A percentile compares a stretch with the other conserved stretches of the same genome.
These are phyloP conservation scores for Holotrichia oblita DNA, from an alignment of 1,140 invertebrate species.

Conservation along the genomic window DNA sequence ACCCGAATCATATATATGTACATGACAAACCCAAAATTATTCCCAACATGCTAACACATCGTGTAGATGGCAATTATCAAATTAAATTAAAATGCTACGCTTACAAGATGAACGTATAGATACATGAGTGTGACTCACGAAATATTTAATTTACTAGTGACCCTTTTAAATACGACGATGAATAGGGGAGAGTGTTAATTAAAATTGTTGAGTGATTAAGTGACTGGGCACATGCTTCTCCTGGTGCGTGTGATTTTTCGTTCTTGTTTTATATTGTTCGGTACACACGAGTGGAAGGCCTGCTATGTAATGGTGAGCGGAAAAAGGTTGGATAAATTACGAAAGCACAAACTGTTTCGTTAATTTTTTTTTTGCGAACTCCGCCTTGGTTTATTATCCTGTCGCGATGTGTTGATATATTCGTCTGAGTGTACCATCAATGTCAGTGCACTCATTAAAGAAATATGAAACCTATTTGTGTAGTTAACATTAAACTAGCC, in stretches of 20 bases:
- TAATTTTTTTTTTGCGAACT: no score
- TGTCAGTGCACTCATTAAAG: conserved; percentile 12
- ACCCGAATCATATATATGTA: no score
- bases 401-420: background rate
- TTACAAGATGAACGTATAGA: no score
- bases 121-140: background rate
- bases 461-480: no score
- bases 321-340: no score
- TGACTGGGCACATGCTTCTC: background rate
- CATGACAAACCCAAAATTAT: no score
- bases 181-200: conserved; percentile 12
- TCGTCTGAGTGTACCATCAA: background rate
- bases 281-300: background rate
- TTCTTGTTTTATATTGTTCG: background rate
- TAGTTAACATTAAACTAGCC: no score
- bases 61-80: no score
- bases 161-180: background rate
- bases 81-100: no score
- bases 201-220: background rate
- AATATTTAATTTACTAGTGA: conserved; percentile 14
- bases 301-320: background rate
- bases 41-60: no score
- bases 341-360: no score
- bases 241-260: background rate
- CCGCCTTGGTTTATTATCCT: no score